Evolutionary conservation across 2,797 vertebrate species (phyloP).

Genomic region (Danio choprae): DNA sequence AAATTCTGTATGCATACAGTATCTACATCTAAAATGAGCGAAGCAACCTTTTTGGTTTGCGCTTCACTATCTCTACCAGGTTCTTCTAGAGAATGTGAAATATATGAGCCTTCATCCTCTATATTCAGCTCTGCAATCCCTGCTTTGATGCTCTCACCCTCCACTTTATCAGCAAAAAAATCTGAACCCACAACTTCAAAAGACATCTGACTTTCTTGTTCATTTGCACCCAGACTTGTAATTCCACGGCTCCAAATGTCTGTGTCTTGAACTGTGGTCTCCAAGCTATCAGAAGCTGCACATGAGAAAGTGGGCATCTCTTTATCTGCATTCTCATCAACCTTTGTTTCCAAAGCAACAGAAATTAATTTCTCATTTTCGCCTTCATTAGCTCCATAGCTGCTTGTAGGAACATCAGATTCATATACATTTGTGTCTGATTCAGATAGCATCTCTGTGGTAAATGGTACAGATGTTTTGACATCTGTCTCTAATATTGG

Average conservation of each 20-base stretch:
- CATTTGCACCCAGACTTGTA: slow-evolving; percentile 13
- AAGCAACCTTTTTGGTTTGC: slow-evolving; percentile 44
- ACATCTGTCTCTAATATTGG: not conserved
- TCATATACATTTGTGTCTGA: not conserved
- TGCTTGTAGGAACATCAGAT: not conserved
- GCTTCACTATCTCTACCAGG: not conserved
- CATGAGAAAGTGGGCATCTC: not conserved
- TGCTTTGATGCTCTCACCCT: not conserved
- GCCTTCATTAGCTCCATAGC: not conserved
- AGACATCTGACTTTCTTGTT: not conserved
- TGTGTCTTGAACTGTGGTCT: slow-evolving; percentile 9
- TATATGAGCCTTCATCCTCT: not conserved
- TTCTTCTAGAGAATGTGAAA: not conserved
- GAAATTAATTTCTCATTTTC: not conserved
- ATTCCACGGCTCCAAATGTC: not conserved
- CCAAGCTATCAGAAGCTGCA: not conserved
- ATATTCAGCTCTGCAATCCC: slow-evolving; percentile 14
- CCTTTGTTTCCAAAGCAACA: slow-evolving; percentile 24
- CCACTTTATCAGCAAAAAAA: not conserved
- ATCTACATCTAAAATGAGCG: slow-evolving; percentile 53
- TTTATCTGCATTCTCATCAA: slow-evolving; percentile 13
- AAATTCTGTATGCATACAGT: slow-evolving; percentile 41
- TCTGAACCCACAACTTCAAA: not conserved
- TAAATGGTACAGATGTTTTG: not conserved
- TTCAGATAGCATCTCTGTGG: slow-evolving; percentile 1